These are phyloP conservation scores for Buathra laborator DNA, from an alignment of 2,888 invertebrate genomes.

Conservation along the genomic window DNA sequence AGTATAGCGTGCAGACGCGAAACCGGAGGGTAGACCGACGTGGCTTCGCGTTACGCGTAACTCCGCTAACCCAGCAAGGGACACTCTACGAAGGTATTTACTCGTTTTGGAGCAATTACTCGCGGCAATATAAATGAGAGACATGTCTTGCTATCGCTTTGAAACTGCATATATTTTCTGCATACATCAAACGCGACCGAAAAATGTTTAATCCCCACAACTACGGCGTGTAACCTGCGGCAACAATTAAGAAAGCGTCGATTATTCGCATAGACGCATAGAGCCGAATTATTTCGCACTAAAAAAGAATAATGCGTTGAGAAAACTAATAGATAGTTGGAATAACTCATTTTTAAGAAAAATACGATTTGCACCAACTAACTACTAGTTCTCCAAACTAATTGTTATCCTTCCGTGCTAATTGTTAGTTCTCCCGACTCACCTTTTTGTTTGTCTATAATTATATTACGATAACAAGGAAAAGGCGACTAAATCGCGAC, in stretches of 20 bases:
- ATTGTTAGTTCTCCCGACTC: too few species aligned
- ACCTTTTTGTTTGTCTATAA: too few species aligned
- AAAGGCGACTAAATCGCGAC: conserved; percentile 63
- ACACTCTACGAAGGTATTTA: conserved; percentile 1
- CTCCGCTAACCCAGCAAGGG: background rate
- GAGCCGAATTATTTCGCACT: background rate
- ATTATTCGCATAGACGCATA: conserved; percentile 3
- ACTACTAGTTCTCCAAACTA: too few species aligned
- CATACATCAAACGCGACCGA: background rate
- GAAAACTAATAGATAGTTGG: too few species aligned
- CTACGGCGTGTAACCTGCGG: too few species aligned
- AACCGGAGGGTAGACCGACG: conserved; percentile 26
- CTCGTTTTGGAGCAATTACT: background rate
- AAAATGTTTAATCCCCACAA: conserved; percentile 4
- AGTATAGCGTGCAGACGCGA: conserved; percentile 51
- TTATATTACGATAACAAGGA: background rate
- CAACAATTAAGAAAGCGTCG: background rate
- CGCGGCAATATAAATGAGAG: background rate
- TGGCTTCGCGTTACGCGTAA: background rate
- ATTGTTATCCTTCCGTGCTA: too few species aligned
- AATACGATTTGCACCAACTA: too few species aligned
- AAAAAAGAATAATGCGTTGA: too few species aligned
- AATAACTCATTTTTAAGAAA: too few species aligned
- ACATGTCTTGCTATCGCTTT: background rate
- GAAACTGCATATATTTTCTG: conserved; percentile 5